phyloP scores from a whole-genome alignment of 1,140 invertebrate species.

The Drosophila nebulosa region DNA sequence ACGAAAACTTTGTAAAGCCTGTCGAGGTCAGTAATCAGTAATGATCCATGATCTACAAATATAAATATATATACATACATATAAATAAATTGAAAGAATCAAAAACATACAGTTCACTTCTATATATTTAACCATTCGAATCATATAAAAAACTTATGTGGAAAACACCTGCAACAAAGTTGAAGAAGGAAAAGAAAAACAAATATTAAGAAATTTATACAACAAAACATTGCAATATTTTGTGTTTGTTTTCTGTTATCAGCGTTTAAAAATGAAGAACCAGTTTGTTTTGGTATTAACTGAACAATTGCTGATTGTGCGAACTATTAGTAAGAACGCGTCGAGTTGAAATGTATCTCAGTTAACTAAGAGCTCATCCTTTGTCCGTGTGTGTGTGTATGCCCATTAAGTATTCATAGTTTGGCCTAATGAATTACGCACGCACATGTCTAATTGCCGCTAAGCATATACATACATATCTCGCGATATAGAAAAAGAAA shows the following conservation, averaged over 20 bases:
- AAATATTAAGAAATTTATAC: too few relatives aligned
- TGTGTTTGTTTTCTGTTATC: not conserved
- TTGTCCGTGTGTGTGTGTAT: too few relatives aligned
- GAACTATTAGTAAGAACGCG: not conserved
- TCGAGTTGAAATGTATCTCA: too few relatives aligned
- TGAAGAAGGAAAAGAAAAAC: too few relatives aligned
- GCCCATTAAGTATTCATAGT: not conserved
- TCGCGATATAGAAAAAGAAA: too few relatives aligned
- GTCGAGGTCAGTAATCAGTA: conserved; percentile 58
- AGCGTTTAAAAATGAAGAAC: not conserved
- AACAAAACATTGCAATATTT: too few relatives aligned
- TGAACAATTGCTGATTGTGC: not conserved
- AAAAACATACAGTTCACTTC: too few relatives aligned
- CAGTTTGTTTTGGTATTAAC: not conserved
- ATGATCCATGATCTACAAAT: not conserved
- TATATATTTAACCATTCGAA: too few relatives aligned
- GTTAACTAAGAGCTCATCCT: too few relatives aligned
- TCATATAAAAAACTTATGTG: too few relatives aligned
- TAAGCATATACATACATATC: not conserved
- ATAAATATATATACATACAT: not conserved
- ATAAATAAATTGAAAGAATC: too few relatives aligned
- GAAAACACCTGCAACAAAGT: too few relatives aligned
- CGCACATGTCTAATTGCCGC: not conserved
- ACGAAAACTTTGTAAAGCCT: conserved; percentile 56
- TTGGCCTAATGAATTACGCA: not conserved